Base-by-base conservation (phyloP, 2,113 vertebrate genomes). In the Odocoileus hemionus region DNA sequence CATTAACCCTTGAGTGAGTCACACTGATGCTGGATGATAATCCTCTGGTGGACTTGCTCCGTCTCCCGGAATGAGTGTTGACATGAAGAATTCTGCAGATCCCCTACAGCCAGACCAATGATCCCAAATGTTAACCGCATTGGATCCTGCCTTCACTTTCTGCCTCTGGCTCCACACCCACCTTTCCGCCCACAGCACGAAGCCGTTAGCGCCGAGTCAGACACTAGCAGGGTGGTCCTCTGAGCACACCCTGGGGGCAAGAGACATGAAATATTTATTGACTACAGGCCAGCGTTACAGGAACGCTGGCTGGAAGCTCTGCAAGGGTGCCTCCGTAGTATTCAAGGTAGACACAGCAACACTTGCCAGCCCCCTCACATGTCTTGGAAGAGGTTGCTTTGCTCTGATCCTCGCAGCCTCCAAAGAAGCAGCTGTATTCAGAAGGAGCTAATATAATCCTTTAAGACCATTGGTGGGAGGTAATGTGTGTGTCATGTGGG, bases 171-270 rank as follows among this genome's bases (percentile, higher is more conserved):
- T 97, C 58, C 43, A 57, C 96, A 91, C 97, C 97, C 91, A 97
- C 98, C 80, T 96, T 90, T 33, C 83, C 97, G 6, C 98, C 97
- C 95, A 98, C 97, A 28, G 94, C 57, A 5, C 9, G 21, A 95
- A 93, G 92, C 92, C 93, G 79, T 95, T 97, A 93, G 97, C 95
- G 61, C 97, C 89, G 91, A 98, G 7, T 86, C 95, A 97, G 93
- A 93, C 83, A 86, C 94, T 97, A 67, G 43, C 98, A 97, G 97
- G 97, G 98, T 98, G 98, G 98, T 98, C 98, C 94, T 96, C 91
- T 93, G 93, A 96, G 91, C 93, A 96, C 83, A 87, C 78, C 97
- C 97, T 93, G 39, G 0, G 96, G 97, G 70, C 60, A 79, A 94
- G 61, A 98, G 94, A 84, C 96, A 80, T 94, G 96, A 96, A 97